Conservation (phyloP, 2,113 vertebrate genomes). For the Thryonomys swinderianus region DNA sequence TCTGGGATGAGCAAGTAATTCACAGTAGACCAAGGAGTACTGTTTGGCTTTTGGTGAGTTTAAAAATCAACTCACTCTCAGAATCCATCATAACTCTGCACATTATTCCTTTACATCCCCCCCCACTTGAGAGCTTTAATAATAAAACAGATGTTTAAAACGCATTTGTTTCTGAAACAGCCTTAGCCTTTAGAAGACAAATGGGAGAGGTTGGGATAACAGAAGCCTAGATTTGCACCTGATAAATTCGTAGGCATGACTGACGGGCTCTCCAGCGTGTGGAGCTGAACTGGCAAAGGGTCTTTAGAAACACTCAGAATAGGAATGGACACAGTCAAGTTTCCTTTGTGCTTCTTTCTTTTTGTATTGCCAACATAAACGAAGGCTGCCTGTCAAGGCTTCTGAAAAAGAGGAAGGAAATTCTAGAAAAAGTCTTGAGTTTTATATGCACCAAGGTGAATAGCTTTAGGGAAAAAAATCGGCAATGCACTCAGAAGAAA, state of each 20-base stretch:
- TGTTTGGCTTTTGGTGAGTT: background rate
- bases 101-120: background rate
- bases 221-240: background rate
- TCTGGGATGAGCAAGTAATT: background rate
- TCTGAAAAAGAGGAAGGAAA: background rate
- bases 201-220: background rate
- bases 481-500: background rate
- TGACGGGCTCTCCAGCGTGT: background rate
- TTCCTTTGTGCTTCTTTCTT: constrained; percentile 30
- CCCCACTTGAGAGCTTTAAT: background rate
- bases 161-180: constrained; percentile 37
- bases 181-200: constrained; percentile 49
- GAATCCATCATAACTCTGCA: background rate
- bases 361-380: background rate
- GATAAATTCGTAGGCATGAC: background rate
- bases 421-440: background rate
- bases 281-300: background rate
- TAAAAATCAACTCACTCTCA: constrained; percentile 30
- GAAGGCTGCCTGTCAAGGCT: background rate
- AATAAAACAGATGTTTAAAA: constrained; percentile 42
- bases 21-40: background rate
- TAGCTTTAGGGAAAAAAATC: background rate
- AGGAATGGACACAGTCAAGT: background rate
- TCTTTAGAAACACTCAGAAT: background rate
- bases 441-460: background rate